Evolutionary conservation across 2,797 vertebrate genomes (phyloP), one percentile per base, ranked within the genome.

Genomic region (Galago senegalensis): DNA sequence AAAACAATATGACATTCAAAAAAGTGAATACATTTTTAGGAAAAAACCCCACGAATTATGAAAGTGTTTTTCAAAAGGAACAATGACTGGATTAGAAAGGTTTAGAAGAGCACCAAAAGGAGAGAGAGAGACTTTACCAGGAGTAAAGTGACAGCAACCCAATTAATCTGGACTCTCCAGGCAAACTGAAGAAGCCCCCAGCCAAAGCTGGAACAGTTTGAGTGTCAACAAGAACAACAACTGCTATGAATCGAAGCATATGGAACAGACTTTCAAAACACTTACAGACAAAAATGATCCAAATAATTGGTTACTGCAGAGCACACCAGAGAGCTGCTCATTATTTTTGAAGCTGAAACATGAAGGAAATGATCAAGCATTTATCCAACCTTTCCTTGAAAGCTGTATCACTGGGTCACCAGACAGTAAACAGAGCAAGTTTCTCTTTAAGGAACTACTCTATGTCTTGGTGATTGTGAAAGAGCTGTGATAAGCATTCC

Each of bases 271-370:
- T 89, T 53, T 89, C 53, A 94, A 70, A 89, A 92, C 40, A 76
- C 73, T 34, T 70, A 12, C 91, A 85, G 89, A 61, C 27, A 89
- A 73, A 93, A 79, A 25, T 87, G 58, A 92, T 72, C 31, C 79
- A 91, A 95, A 87, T 87, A 94, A 93, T 84, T 85, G 79, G 83
- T 69, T 60, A 85, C 89, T 92, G 40, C 29, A 34, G 46, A 58
- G n/a, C 34, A 65, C 3, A 27, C n/a, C 37, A 14, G 65, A 73
- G 40, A 88, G 69, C 11, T 70, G 73, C 16, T 75, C 37, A 69
- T 91, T 88, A 88, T 69, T 91, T 96, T 75, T 92, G 67, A 86
- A 76, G 73, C n/a, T 85, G 40, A 91, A 92, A 91, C 81, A 29
- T 63, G 18, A 85, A 9, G 60, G 31, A 81, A 70, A 95, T 20